A percentile compares a stretch with the other conserved stretches of the same genome.
These are phyloP conservation scores for Donacobius atricapilla DNA, from an alignment of 2,113 vertebrate genomes.

Conservation along the genomic window DNA sequence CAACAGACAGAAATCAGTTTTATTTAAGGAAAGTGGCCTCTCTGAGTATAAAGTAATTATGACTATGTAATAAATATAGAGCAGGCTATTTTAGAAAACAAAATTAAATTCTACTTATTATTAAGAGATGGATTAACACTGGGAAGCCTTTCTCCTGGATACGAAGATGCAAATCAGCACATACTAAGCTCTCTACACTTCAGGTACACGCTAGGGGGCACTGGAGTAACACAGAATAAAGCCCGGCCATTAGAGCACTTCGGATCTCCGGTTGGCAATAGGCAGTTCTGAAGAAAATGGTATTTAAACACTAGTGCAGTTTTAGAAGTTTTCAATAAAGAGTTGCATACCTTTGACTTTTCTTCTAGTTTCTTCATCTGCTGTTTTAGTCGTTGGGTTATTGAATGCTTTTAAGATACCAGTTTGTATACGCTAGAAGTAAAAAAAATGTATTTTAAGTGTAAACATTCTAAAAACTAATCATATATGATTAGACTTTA, in stretches of 20 bases:
- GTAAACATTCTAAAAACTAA: background rate
- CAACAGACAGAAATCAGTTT: background rate
- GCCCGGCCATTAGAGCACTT: background rate
- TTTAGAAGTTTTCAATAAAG: background rate
- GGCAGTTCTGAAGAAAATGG: background rate
- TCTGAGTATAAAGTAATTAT: background rate
- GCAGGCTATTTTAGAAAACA: background rate
- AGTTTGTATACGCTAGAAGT: constrained; percentile 88
- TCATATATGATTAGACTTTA: background rate
- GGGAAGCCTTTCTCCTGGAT: background rate
- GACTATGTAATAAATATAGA: background rate
- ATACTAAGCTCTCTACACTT: background rate
- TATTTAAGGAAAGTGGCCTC: background rate
- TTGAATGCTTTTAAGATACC: constrained; percentile 96
- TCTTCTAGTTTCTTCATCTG: constrained; percentile 93
- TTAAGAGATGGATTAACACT: background rate
- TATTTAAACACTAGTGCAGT: background rate
- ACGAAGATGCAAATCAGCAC: background rate
- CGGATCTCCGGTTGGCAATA: background rate
- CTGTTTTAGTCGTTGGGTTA: constrained; percentile 95
- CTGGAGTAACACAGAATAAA: constrained; percentile 46
- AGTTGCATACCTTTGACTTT: constrained; percentile 90
- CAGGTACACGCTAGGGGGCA: constrained; percentile 78
- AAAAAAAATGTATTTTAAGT: background rate
- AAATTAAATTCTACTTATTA: background rate